phyloP scores from a whole-genome alignment of 2,888 invertebrate genomes.

The Rhamnusium bicolor region DNA sequence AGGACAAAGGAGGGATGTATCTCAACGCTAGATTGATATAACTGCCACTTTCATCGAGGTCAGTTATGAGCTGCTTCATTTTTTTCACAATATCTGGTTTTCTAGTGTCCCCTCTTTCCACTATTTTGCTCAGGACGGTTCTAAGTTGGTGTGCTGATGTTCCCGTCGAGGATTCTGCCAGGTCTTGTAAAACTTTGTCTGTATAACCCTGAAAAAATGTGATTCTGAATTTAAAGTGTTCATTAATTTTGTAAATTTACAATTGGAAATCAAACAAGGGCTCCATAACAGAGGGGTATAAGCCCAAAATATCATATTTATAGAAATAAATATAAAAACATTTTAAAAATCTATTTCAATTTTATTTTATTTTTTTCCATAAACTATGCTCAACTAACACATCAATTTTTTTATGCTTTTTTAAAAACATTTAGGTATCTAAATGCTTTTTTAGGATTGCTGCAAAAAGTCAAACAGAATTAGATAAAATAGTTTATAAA shows the following conservation, averaged over 20 bases:
- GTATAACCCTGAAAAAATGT: slow-evolving; percentile 75
- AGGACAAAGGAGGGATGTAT: slow-evolving; percentile 75
- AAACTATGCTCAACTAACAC: no score
- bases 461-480: no score
- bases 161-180: slow-evolving; percentile 74
- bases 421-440: no score
- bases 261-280: slow-evolving; percentile 8
- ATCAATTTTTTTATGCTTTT: no score
- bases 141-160: slow-evolving; percentile 76
- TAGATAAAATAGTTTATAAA: no score
- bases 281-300: no score
- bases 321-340: not conserved
- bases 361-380: no score
- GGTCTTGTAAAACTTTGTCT: slow-evolving; percentile 73
- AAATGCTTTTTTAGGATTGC: no score
- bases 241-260: no score
- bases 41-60: slow-evolving; percentile 75
- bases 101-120: slow-evolving; percentile 75
- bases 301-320: slow-evolving; percentile 6
- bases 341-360: no score
- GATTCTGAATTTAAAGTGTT: not conserved
- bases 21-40: slow-evolving; percentile 75
- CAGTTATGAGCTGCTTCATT: slow-evolving; percentile 73
- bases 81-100: slow-evolving; percentile 76
- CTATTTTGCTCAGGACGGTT: slow-evolving; percentile 74